phyloP scores from a whole-genome alignment of 2,113 vertebrate genomes.

The Paedocypris sp. region DNA sequence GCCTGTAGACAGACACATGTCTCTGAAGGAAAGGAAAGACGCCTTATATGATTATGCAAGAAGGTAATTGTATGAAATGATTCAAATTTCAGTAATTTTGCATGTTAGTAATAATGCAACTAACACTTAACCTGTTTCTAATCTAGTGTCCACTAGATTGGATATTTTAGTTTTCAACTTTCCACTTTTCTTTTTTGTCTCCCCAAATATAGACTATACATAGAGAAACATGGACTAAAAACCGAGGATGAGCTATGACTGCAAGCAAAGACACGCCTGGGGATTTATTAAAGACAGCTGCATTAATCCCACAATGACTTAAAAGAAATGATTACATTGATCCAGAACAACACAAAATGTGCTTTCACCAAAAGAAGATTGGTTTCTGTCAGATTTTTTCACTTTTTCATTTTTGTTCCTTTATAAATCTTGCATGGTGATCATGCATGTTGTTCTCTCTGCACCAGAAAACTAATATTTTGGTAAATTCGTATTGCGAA shows the following conservation, averaged over 20 bases:
- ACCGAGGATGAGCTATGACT: slow-evolving; percentile 51
- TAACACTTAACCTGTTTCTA: not conserved
- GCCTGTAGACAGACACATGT: slow-evolving; percentile 81
- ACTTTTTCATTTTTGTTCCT: slow-evolving; percentile 27
- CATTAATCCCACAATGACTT: slow-evolving; percentile 11
- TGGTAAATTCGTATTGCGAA: slow-evolving; percentile 68
- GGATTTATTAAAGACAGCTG: slow-evolving; percentile 28
- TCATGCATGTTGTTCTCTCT: slow-evolving; percentile 65
- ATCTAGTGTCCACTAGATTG: not conserved
- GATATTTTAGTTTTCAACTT: not conserved
- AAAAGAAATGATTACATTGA: slow-evolving; percentile 39
- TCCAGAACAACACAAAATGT: slow-evolving; percentile 49
- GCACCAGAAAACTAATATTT: slow-evolving; percentile 56
- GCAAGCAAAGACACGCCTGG: slow-evolving; percentile 31
- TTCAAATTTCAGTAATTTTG: not conserved
- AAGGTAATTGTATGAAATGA: slow-evolving; percentile 63
- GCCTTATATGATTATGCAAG: slow-evolving; percentile 84
- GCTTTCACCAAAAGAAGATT: slow-evolving; percentile 24
- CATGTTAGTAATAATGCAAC: too few relatives aligned
- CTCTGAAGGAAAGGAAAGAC: slow-evolving; percentile 88
- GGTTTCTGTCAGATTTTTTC: slow-evolving; percentile 37
- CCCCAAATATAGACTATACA: slow-evolving; percentile 52
- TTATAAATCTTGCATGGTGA: slow-evolving; percentile 52
- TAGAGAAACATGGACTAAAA: slow-evolving; percentile 61
- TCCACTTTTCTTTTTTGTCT: not conserved